phyloP scores from a whole-genome alignment of 2,113 vertebrate genomes.

The Edolisoma coerulescens region DNA sequence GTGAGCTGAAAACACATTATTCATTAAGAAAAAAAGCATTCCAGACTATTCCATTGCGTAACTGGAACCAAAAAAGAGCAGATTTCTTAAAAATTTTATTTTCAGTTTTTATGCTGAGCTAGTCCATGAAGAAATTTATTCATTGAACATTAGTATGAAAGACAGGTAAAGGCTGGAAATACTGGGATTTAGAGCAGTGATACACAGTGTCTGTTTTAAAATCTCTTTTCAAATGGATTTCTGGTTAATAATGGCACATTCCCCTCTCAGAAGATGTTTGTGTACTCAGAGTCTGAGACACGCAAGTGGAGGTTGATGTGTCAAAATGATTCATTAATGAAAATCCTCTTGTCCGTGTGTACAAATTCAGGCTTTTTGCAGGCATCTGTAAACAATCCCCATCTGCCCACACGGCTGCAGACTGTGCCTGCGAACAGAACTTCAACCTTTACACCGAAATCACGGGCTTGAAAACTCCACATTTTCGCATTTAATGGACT shows the following conservation, averaged over 20 bases:
- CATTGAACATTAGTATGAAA: background rate
- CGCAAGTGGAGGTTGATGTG: background rate
- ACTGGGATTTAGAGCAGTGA: background rate
- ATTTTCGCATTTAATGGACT: constrained; percentile 6
- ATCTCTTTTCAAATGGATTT: background rate
- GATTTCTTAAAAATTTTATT: background rate
- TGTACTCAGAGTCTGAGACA: background rate
- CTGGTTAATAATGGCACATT: background rate
- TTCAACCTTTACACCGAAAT: constrained; percentile 17
- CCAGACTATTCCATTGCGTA: background rate
- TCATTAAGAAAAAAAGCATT: background rate
- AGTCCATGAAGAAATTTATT: background rate
- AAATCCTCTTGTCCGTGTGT: background rate
- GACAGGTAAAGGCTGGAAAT: background rate
- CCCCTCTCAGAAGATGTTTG: background rate
- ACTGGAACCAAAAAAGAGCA: background rate
- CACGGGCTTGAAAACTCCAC: constrained; percentile 22
- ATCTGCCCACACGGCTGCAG: background rate
- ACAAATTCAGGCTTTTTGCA: constrained; percentile 7
- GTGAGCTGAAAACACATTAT: background rate
- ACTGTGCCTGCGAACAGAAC: constrained; percentile 11
- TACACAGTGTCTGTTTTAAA: background rate
- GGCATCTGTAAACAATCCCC: background rate
- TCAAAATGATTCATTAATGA: background rate
- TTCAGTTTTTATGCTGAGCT: background rate